Evolutionary conservation across 2,888 invertebrate species (phyloP).

Genomic region (Cantharis rustica): DNA sequence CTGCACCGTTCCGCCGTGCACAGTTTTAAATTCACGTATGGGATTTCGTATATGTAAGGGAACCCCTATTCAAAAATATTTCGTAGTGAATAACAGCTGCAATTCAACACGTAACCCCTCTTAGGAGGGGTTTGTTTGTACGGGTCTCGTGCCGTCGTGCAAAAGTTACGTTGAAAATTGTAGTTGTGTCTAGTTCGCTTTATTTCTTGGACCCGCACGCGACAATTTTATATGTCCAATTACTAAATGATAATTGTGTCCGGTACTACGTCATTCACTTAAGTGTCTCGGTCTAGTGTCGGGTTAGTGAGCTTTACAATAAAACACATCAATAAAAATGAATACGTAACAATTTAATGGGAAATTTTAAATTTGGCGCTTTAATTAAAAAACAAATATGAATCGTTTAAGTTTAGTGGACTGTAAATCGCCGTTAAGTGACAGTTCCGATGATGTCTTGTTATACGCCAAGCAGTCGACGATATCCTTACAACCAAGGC

Average conservation of each 20-base stretch:
- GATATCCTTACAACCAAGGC: conserved; percentile 1
- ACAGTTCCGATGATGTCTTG: not conserved
- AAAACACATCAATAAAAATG: not conserved
- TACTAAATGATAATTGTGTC: conserved; percentile 40
- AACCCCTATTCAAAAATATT: conserved; percentile 32
- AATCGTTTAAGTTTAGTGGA: conserved; percentile 57
- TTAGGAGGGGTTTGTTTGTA: conserved; percentile 54
- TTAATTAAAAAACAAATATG: conserved; percentile 57
- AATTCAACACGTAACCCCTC: conserved; percentile 54
- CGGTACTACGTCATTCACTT: conserved; percentile 37
- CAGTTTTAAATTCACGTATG: conserved; percentile 29
- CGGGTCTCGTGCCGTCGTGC: conserved; percentile 56
- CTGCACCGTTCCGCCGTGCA: conserved; percentile 9
- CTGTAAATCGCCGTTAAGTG: conserved; percentile 46
- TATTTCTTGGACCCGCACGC: conserved; percentile 50
- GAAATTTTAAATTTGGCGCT: not conserved
- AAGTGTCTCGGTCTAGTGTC: conserved; percentile 11
- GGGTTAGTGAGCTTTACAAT: conserved; percentile 4
- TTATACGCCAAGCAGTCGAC: not conserved
- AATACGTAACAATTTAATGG: not conserved
- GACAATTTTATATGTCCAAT: conserved; percentile 44
- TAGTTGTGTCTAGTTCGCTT: conserved; percentile 45
- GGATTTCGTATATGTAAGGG: conserved; percentile 30
- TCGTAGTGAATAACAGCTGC: conserved; percentile 49
- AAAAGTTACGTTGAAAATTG: conserved; percentile 48